Evolutionary conservation across 2,888 invertebrate genomes (phyloP).

Genomic region (Dyspetes luteomarginatus): DNA sequence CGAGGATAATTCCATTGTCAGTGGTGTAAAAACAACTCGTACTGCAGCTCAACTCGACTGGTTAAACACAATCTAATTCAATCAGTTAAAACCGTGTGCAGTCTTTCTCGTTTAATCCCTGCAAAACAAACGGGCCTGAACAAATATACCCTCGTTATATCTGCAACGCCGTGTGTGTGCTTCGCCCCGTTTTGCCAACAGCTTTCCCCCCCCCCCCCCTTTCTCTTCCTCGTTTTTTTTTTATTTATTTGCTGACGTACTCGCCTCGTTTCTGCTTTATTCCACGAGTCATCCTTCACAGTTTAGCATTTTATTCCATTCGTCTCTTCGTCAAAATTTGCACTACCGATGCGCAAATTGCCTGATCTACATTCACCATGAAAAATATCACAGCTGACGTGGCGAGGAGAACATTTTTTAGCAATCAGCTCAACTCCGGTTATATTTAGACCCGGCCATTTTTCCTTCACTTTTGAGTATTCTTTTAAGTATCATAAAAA

Average conservation of each 20-base stretch:
- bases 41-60: conserved; percentile 61
- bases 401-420: neutral
- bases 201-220: neutral
- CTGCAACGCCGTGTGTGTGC: conserved; percentile 26
- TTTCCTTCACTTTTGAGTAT: neutral
- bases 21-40: conserved; percentile 16
- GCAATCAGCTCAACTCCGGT: neutral
- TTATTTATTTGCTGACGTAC: too few species aligned
- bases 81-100: conserved; percentile 73
- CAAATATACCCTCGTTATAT: conserved; percentile 67
- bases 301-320: neutral
- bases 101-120: conserved; percentile 67
- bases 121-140: conserved; percentile 60
- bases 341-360: neutral
- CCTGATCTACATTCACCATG: neutral
- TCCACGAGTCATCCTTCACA: neutral
- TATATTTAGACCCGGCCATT: neutral
- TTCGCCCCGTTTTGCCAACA: conserved; percentile 12
- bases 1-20: conserved; percentile 23
- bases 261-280: too few species aligned
- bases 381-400: neutral
- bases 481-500: neutral
- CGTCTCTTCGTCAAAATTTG: neutral
- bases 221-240: too few species aligned
- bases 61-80: conserved; percentile 78